Percentiles rank a stretch among this genome's conserved stretches.
Evolutionary conservation across 2,888 invertebrate species (phyloP).

Genomic region (Diogma glabrata): DNA sequence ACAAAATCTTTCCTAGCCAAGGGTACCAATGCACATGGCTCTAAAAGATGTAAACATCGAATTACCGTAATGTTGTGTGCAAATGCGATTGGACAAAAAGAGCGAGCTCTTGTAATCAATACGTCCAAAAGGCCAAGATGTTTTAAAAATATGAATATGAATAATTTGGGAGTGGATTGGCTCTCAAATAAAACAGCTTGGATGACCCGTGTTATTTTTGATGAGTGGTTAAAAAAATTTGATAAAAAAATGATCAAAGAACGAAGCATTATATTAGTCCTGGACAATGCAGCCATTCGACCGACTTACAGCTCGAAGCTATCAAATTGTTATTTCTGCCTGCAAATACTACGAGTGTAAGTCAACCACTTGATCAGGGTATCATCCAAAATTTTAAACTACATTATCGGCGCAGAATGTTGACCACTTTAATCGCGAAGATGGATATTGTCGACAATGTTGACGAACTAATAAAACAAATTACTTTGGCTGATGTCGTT

Average conservation of each 20-base stretch:
- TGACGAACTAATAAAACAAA: not conserved
- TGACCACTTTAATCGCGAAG: not conserved
- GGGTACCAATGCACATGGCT: not conserved
- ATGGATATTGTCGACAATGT: not conserved
- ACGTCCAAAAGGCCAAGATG: not conserved
- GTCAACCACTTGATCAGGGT: not conserved
- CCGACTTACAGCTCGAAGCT: not conserved
- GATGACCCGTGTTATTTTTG: not conserved
- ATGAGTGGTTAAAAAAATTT: not conserved
- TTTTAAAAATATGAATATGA: not conserved
- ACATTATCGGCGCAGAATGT: not conserved
- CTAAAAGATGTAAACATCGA: not conserved
- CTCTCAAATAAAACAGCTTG: not conserved
- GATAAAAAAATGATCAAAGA: not conserved
- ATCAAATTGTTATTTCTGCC: conserved; percentile 3
- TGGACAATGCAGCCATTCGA: not conserved
- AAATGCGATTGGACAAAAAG: not conserved
- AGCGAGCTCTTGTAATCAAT: not conserved
- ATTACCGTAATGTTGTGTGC: not conserved
- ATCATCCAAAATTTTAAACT: not conserved
- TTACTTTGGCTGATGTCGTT: not conserved
- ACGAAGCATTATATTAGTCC: not conserved
- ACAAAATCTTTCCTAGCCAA: not conserved
- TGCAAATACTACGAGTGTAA: not conserved
- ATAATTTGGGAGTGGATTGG: not conserved